Evolutionary conservation across 2,888 invertebrate genomes (phyloP).

Genomic region (Holacanthella duospinosa): DNA sequence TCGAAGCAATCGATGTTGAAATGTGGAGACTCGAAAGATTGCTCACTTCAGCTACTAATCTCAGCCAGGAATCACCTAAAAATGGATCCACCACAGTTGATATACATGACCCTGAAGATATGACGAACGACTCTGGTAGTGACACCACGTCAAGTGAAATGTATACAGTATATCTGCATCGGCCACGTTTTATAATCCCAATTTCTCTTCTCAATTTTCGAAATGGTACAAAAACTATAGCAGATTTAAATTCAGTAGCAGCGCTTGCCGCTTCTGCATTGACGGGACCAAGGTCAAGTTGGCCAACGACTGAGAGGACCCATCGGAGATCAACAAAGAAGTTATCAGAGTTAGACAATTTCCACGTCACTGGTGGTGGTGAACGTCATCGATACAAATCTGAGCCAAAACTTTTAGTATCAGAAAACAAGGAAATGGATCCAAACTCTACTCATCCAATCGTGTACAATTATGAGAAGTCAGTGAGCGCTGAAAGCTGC

Average conservation of each 20-base stretch:
- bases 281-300: constrained; percentile 29
- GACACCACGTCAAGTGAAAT: constrained; percentile 23
- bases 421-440: constrained; percentile 10
- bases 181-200: constrained; percentile 34
- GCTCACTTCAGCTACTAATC: constrained; percentile 43
- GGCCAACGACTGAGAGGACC: constrained; percentile 30
- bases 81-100: no score
- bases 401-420: constrained; percentile 21
- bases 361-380: constrained; percentile 18
- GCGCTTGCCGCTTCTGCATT: constrained; percentile 13
- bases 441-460: no score
- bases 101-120: not conserved
- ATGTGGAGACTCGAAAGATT: constrained; percentile 62
- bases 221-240: constrained; percentile 4
- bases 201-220: constrained; percentile 32
- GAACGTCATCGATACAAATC: constrained; percentile 26
- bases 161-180: constrained; percentile 32
- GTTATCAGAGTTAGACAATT: not conserved
- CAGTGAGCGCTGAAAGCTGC: constrained; percentile 17
- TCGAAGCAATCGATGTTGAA: constrained; percentile 66
- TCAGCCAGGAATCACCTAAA: constrained; percentile 11
- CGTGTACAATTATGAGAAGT: no score
- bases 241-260: constrained; percentile 5
- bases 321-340: no score
- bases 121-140: not conserved